These are phyloP conservation scores for Pandion haliaetus DNA, from an alignment of 2,113 vertebrate species.

Conservation along the genomic window DNA sequence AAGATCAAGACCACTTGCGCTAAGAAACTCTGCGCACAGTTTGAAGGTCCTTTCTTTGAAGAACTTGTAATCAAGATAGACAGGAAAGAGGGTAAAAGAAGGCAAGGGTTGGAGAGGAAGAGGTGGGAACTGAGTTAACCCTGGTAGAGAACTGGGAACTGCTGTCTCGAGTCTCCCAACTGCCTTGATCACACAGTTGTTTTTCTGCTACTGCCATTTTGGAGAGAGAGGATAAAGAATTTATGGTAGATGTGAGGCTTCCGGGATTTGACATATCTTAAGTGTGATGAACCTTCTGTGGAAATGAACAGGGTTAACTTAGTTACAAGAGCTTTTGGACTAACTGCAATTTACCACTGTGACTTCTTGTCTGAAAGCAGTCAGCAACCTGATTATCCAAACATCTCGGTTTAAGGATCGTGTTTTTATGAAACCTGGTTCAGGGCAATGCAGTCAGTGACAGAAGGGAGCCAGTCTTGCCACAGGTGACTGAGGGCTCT, in stretches of 20 bases:
- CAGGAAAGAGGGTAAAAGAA: neutral
- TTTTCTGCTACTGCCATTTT: neutral
- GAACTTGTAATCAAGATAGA: neutral
- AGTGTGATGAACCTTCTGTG: neutral
- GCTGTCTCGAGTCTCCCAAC: neutral
- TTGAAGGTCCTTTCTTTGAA: neutral
- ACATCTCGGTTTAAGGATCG: neutral
- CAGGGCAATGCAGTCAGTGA: neutral
- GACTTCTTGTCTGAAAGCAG: neutral
- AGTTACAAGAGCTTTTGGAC: neutral
- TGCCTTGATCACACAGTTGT: accelerated
- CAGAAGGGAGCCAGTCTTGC: neutral
- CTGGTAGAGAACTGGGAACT: neutral
- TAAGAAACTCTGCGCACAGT: neutral
- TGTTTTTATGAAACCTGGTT: neutral
- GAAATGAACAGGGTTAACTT: neutral
- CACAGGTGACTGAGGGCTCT: neutral
- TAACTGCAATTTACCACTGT: neutral
- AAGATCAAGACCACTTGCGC: neutral
- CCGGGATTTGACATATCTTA: neutral
- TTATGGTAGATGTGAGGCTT: neutral
- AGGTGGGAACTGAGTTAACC: neutral
- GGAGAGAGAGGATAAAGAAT: neutral
- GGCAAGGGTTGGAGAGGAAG: neutral
- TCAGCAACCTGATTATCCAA: neutral